Conservation (phyloP, 2,888 invertebrate species). For the Acanthopleura granulata region DNA sequence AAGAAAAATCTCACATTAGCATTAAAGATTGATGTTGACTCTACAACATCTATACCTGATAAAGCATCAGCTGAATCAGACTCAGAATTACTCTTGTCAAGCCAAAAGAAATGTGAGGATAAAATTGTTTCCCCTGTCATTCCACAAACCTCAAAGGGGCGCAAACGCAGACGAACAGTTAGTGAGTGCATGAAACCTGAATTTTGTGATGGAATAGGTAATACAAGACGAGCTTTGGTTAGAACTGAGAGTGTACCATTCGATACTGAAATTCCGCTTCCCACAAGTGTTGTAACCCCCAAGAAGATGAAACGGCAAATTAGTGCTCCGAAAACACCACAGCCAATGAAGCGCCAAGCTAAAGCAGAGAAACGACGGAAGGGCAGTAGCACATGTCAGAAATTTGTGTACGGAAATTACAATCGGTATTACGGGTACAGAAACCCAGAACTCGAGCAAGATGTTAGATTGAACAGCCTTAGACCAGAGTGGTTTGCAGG, state of each 20-base stretch:
- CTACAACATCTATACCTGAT: slow-evolving; percentile 18
- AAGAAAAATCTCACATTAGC: slow-evolving; percentile 49
- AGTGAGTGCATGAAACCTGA: slow-evolving; percentile 42
- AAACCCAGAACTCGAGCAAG: slow-evolving; percentile 81
- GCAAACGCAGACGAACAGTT: slow-evolving; percentile 48
- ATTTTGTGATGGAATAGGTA: slow-evolving; percentile 27
- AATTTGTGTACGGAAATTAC: slow-evolving; percentile 96
- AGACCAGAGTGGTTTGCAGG: slow-evolving; percentile 86
- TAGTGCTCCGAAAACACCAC: slow-evolving; percentile 27
- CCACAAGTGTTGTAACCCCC: slow-evolving; percentile 36
- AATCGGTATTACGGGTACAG: slow-evolving; percentile 97
- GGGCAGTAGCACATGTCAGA: slow-evolving; percentile 68
- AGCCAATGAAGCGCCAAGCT: slow-evolving; percentile 19
- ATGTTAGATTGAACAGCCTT: slow-evolving; percentile 87
- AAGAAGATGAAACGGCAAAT: slow-evolving; percentile 36
- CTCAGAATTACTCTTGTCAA: neutral
- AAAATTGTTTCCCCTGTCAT: slow-evolving; percentile 62
- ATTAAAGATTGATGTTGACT: slow-evolving; percentile 45
- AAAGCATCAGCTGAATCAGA: slow-evolving; percentile 14
- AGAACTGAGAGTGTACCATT: slow-evolving; percentile 28
- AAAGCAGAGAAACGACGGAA: neutral
- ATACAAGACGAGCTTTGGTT: slow-evolving; percentile 31
- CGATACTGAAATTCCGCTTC: slow-evolving; percentile 13
- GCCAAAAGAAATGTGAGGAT: slow-evolving; percentile 27
- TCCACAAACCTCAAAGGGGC: slow-evolving; percentile 52